Base-by-base conservation (phyloP, 2,797 vertebrate genomes). In the Peromyscus attwateri region DNA sequence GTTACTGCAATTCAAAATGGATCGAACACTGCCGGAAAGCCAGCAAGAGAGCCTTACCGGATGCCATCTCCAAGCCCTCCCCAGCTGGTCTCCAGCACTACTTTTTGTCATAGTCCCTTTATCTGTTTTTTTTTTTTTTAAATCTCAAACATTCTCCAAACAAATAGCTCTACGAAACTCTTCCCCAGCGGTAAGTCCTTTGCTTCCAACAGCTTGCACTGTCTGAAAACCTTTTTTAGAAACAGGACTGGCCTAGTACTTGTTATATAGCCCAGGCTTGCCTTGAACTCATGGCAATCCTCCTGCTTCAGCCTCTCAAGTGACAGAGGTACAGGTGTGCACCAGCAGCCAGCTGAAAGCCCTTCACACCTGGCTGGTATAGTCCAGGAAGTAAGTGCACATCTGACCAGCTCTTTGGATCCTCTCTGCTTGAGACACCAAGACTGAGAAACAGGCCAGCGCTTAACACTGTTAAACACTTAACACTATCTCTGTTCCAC, bases 1-100 rank as follows among this genome's bases (percentile, higher is more conserved):
- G 57, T 97, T 55, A 96, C 29, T 89, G 76, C 89, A 62, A 73
- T 94, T 91, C 83, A 37, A 14, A 57, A 40, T 46, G 85, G 46
- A 49, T 91, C 89, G 83, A 92, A 95, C 80, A 73, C 77, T 57
- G 60, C 52, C 66, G 81, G 91, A 23, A 91, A 66, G 64, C 62
- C 91, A 82, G 95, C 80, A 16, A 92, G 95, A 40, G 1, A 17
- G 64, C 70, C 62, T 57, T 7, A 57, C 6, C 17, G 23, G 84
- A 93, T 0, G 17, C 73, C 2, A 31, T 23, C 87, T 88, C 83
- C 52, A 66, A 23, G 37, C 43, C 81, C 31, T 92, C 73, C 64
- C 37, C 31, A 8, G 31, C 1, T 80, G 1, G 66, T 76, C 93
- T 92, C 70, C 37, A 60, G 27, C 29, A 17, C 23, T 19, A n/a